A percentile compares a stretch with the other conserved stretches of the same genome.
These are phyloP conservation scores for Lasioglossum calceatum DNA, from an alignment of 2,888 invertebrate species.

Conservation along the genomic window DNA sequence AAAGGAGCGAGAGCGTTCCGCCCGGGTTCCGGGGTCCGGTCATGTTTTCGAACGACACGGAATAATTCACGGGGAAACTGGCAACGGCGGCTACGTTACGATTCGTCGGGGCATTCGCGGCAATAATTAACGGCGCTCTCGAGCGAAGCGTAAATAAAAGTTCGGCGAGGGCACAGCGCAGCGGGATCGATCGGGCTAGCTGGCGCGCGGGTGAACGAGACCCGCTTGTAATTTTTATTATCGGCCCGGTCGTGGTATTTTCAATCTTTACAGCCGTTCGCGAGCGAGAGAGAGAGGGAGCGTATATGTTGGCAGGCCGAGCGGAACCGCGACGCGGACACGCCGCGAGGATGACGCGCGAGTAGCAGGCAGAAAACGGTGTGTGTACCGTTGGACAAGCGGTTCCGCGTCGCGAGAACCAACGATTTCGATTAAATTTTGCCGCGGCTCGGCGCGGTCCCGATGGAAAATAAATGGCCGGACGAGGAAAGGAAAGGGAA, in stretches of 20 bases:
- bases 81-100: slow-evolving; percentile 38
- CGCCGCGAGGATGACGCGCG: not conserved
- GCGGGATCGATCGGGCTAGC: slow-evolving; percentile 33
- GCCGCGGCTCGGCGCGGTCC: slow-evolving; percentile 1
- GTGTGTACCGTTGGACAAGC: not conserved
- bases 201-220: not conserved
- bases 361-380: not conserved
- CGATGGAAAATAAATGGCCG: slow-evolving; percentile 29
- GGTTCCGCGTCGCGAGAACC: slow-evolving; percentile 9
- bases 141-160: slow-evolving; percentile 51
- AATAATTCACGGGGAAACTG: slow-evolving; percentile 52
- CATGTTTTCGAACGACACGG: slow-evolving; percentile 42
- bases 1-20: not conserved
- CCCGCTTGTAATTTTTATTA: slow-evolving; percentile 49
- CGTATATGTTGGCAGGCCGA: too few relatives aligned
- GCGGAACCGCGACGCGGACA: not conserved
- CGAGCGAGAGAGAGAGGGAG: not conserved
- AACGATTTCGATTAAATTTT: slow-evolving; percentile 43
- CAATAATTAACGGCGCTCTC: slow-evolving; percentile 48
- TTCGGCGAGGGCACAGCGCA: slow-evolving; percentile 9
- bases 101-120: slow-evolving; percentile 51
- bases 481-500: slow-evolving; percentile 21
- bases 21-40: not conserved
- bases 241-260: slow-evolving; percentile 35
- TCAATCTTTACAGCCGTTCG: slow-evolving; percentile 7